Evolutionary conservation across 2,797 vertebrate species (phyloP), one percentile per base, ranked within the genome.

Genomic region (Columba guinea): DNA sequence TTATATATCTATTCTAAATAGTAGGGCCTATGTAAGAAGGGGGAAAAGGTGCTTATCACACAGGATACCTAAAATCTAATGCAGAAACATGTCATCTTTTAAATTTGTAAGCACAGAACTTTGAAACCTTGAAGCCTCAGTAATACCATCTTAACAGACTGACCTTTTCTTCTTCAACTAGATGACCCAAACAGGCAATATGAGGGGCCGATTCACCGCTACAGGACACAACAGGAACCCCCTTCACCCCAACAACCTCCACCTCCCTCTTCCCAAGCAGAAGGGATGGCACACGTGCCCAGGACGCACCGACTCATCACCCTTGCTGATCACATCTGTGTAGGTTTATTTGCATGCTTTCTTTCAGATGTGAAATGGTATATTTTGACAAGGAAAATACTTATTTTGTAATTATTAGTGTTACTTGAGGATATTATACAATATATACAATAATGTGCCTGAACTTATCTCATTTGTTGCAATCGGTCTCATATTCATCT

Each of bases 251-350:
- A 99, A 32, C 98, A 97, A 71, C 90, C 96, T 26, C 89, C 96
- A 35, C 94, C 95, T 37, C 79, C 97, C 35, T 97, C 98, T 15
- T 98, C 98, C 23, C 99, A 99, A 93, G 94, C 98, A 19, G 99
- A 99, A 60, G 97, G 97, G 49, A 98, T 98, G 96, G 98, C 98
- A 18, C 98, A 98, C 2, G 98, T 99, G 81, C 98, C 98, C 83
- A 98, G 99, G 95, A 99, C 99, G 30, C 99, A 99, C 93, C 98
- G 99, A 34, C 98, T 99, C 76, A 99, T 99, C 98, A 99, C 99
- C 32, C 98, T 99, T 73, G 99, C 99, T 13, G 99, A 99, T 95
- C 99, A 99, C 93, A 99, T 99, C 97, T 99, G 99, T 95, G 99
- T 99, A 98, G 96, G 98, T 93, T 74, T 89, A 62, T 90, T 78